These are phyloP conservation scores for Gari tellinella DNA, from an alignment of 2,888 invertebrate genomes.

Conservation along the genomic window DNA sequence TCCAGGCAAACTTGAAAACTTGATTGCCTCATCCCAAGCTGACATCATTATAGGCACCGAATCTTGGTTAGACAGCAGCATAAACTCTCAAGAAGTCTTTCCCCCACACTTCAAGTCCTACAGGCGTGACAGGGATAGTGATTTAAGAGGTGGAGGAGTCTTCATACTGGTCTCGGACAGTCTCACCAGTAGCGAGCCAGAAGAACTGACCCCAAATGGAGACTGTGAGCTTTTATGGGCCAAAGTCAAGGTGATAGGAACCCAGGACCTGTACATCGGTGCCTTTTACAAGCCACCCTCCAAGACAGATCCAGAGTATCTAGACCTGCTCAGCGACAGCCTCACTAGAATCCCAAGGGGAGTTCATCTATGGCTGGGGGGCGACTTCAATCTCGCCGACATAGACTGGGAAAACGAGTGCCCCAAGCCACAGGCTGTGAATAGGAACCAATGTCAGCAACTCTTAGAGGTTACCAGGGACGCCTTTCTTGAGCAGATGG, in stretches of 20 bases:
- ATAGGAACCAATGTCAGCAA: conserved; percentile 14
- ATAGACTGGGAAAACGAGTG: no score
- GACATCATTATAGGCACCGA: no score
- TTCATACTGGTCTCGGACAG: conserved; percentile 26
- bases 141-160: background rate
- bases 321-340: background rate
- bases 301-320: conserved; percentile 13
- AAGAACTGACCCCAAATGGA: conserved; percentile 12
- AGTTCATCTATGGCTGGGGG: conserved; percentile 25
- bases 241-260: conserved; percentile 24
- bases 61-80: background rate
- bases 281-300: conserved; percentile 38
- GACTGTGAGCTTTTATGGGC: conserved; percentile 37
- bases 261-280: conserved; percentile 31
- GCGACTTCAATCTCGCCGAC: no score
- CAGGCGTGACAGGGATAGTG: conserved; percentile 21
- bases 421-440: background rate
- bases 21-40: no score
- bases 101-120: conserved; percentile 16
- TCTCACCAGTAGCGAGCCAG: conserved; percentile 18
- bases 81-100: background rate
- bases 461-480: conserved; percentile 14
- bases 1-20: no score
- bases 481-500: conserved; percentile 29
- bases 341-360: conserved; percentile 14